These are phyloP conservation scores for Lepetodrilus schrolli DNA, from an alignment of 2,888 invertebrate genomes.

Conservation along the genomic window DNA sequence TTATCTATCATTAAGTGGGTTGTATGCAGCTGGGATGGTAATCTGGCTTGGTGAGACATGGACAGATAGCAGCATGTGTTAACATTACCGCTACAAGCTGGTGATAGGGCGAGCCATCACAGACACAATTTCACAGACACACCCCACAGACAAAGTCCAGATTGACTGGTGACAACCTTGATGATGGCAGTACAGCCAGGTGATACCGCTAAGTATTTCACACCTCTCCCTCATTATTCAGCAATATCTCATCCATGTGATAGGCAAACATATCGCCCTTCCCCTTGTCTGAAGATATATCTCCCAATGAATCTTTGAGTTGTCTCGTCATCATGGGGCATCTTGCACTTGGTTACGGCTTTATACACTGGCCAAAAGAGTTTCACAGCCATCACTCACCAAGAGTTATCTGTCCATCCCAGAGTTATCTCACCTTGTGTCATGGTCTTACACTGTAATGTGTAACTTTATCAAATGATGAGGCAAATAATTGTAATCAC, in stretches of 20 bases:
- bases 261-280: too few species aligned
- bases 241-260: not conserved
- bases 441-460: not conserved
- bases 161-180: slow-evolving; percentile 5
- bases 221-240: not conserved
- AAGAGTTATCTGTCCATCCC: too few species aligned
- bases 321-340: too few species aligned
- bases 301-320: too few species aligned
- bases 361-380: too few species aligned
- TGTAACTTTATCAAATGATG: not conserved
- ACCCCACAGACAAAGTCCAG: slow-evolving; percentile 12
- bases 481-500: slow-evolving; percentile 15
- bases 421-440: not conserved
- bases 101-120: slow-evolving; percentile 13
- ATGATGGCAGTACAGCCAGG: slow-evolving; percentile 1
- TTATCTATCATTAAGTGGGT: not conserved
- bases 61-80: slow-evolving; percentile 19
- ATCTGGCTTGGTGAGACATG: slow-evolving; percentile 12
- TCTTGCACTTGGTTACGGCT: too few species aligned
- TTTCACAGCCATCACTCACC: too few species aligned
- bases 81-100: slow-evolving; percentile 21
- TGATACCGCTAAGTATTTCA: slow-evolving; percentile 14
- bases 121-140: too few species aligned
- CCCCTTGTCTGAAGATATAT: not conserved
- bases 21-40: not conserved